Base-by-base conservation (phyloP, 2,888 invertebrate species). In the Lagria hirta region DNA sequence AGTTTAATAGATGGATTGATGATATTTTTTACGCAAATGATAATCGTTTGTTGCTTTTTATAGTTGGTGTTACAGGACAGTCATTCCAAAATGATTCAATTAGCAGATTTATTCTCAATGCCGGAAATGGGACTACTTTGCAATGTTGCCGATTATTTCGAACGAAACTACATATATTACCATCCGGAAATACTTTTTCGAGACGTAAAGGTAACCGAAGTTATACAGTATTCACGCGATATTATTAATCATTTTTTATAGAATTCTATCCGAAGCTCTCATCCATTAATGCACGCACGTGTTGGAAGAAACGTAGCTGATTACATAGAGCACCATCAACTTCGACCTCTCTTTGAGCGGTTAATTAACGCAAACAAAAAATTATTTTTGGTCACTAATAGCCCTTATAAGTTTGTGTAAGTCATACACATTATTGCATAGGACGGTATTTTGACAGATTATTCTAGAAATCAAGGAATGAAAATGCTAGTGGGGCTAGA, bases 51-150 rank as follows among this genome's bases (percentile, higher is more conserved):
- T n/a, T 35, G 11, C 24, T 41, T 44, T 49, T 57, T 58, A 54
- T 56, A 60, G 60, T 60, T 64, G 48, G 49, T 55, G 52, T 68
- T 70, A 53, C 73, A 81, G 79, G 74, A 79, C 43, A 18, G 13
- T 6, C 73, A 78, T 55, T 75, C 81, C 1, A 84, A 84, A 71
- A 94, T 98, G 94, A 85, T 93, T 10, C 97, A 98, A 69, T 74
- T 98, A 57, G 94, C 96, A 3, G 98, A 98, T 75, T 73, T 97
- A 37, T 98, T 98, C 74, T 95, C 96, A 4, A 88, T 97, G 26
- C 97, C 98, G 15, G 96, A 97, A 78, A 94, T 96, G 86, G 86
- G 90, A 52, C 75, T 98, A 23, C 75, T 97, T 2, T 91, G 94
- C 60, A 93, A 95, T 73, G 90, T 97, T 2, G 89, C 93, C 0